A percentile compares a stretch with the other conserved stretches of the same genome.
phyloP scores from a whole-genome alignment of 2,888 invertebrate genomes.

The Drosophila trichaetosa region DNA sequence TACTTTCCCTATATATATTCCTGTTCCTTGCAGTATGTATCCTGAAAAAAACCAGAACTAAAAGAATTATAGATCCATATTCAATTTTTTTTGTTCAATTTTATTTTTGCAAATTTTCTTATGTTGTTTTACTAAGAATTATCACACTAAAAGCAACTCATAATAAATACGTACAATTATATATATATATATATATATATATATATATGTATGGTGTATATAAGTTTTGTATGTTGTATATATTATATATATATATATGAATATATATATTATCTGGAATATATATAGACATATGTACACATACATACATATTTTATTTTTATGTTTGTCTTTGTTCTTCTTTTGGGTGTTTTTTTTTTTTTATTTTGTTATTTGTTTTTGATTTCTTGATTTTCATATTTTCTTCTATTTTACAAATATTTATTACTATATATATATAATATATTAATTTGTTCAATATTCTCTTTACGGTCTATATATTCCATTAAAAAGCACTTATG shows the following conservation, averaged over 20 bases:
- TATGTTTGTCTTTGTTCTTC: constrained; percentile 13
- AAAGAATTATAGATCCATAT: not conserved
- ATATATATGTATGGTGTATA: constrained; percentile 37
- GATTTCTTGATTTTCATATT: constrained; percentile 12
- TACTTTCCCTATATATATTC: constrained; percentile 23
- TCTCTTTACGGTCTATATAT: constrained; percentile 72
- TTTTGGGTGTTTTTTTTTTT: constrained; percentile 5
- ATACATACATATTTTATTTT: constrained; percentile 19
- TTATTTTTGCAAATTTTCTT: constrained; percentile 55
- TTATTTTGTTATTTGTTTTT: constrained; percentile 3
- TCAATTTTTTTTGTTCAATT: constrained; percentile 33
- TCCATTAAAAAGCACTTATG: constrained; percentile 77
- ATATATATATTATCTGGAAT: constrained; percentile 19
- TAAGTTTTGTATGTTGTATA: constrained; percentile 33
- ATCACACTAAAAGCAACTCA: constrained; percentile 78
- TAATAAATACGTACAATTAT: constrained; percentile 71
- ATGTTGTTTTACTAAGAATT: constrained; percentile 65
- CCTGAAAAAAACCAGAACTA: too few species aligned
- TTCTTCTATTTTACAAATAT: constrained; percentile 58
- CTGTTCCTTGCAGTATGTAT: constrained; percentile 9
- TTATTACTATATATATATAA: constrained; percentile 31
- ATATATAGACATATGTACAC: constrained; percentile 18
- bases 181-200: constrained; percentile 5
- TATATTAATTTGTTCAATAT: constrained; percentile 46
- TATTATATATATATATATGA: constrained; percentile 35